Evolutionary conservation across 2,888 invertebrate species (phyloP).

Genomic region (Idaea straminata): DNA sequence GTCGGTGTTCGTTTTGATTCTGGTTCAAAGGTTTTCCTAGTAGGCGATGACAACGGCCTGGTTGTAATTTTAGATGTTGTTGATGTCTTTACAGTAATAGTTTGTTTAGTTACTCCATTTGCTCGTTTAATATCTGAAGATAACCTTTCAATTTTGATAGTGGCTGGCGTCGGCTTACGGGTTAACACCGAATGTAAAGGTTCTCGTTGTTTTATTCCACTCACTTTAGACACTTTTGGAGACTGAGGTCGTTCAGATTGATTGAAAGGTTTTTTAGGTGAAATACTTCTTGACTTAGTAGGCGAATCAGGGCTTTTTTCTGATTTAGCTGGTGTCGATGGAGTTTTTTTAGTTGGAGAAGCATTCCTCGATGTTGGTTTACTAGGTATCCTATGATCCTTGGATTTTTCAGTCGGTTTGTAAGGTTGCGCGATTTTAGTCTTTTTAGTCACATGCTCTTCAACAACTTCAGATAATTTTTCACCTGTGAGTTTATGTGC

Average conservation of each 20-base stretch:
- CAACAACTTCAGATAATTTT: slow-evolving; percentile 27
- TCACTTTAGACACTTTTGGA: slow-evolving; percentile 56
- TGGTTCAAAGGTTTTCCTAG: slow-evolving; percentile 42
- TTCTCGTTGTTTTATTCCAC: slow-evolving; percentile 56
- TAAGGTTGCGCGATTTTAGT: slow-evolving; percentile 18
- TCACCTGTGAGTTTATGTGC: slow-evolving; percentile 23
- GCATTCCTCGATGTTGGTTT: slow-evolving; percentile 56
- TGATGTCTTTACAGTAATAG: slow-evolving; percentile 43
- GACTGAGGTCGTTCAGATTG: slow-evolving; percentile 58
- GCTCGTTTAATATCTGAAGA: slow-evolving; percentile 53
- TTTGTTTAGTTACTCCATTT: slow-evolving; percentile 49
- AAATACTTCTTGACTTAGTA: slow-evolving; percentile 57
- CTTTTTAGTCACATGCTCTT: slow-evolving; percentile 30
- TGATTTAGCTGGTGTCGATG: slow-evolving; percentile 34
- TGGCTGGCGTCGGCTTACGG: slow-evolving; percentile 51
- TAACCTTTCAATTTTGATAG: slow-evolving; percentile 51
- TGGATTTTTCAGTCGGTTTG: slow-evolving; percentile 39
- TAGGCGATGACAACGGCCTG: slow-evolving; percentile 38
- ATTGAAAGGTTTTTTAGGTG: slow-evolving; percentile 59
- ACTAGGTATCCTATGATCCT: slow-evolving; percentile 40
- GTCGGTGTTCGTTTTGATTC: slow-evolving; percentile 58
- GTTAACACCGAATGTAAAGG: slow-evolving; percentile 43
- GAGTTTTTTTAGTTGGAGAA: slow-evolving; percentile 59
- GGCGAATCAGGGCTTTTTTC: slow-evolving; percentile 45
- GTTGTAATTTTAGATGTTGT: slow-evolving; percentile 40